phyloP scores from a whole-genome alignment of 2,888 invertebrate species.

The Gonocerus acuteangulatus region DNA sequence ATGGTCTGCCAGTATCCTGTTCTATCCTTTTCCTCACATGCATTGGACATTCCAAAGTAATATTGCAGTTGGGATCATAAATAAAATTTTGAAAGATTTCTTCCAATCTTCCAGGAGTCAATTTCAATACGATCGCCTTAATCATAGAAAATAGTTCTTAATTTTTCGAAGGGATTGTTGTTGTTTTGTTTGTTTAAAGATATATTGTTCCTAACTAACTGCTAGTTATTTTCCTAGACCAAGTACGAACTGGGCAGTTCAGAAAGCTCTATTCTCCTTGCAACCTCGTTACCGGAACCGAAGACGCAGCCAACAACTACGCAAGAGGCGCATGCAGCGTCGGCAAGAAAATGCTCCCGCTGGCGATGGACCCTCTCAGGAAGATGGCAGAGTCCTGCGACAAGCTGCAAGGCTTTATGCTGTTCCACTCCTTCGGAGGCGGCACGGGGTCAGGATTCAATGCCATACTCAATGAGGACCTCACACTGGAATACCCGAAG shows the following conservation, averaged over 20 bases:
- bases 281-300: conserved; percentile 35
- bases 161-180: too few species aligned
- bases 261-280: conserved; percentile 33
- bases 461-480: conserved; percentile 29
- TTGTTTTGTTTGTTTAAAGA: too few species aligned
- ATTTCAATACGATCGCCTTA: too few species aligned
- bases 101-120: too few species aligned
- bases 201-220: too few species aligned
- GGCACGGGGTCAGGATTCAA: conserved; percentile 37
- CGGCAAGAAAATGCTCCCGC: conserved; percentile 44
- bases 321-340: conserved; percentile 71
- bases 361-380: conserved; percentile 20
- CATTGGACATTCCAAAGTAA: too few species aligned
- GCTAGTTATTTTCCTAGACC: conserved; percentile 22
- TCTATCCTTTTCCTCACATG: too few species aligned
- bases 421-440: conserved; percentile 36
- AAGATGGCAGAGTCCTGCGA: conserved; percentile 34
- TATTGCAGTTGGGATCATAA: too few species aligned
- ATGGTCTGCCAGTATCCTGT: too few species aligned
- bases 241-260: conserved; percentile 33
- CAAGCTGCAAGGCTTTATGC: conserved; percentile 34
- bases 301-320: conserved; percentile 75
- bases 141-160: too few species aligned
- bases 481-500: conserved; percentile 44
- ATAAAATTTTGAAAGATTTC: too few species aligned